phyloP scores from a whole-genome alignment of 2,797 vertebrate species.

The Menidia menidia region DNA sequence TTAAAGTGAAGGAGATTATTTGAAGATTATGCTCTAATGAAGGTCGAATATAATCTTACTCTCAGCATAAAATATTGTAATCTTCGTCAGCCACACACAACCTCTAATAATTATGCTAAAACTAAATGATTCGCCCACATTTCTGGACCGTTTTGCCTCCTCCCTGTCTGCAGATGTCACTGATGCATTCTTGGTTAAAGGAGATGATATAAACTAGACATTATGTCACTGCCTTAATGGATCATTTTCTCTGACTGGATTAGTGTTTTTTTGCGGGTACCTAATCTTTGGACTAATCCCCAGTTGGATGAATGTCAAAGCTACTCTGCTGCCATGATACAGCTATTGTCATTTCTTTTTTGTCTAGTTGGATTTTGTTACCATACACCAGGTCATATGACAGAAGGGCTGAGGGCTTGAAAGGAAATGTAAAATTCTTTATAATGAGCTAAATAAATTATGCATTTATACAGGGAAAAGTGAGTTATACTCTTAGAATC shows the following conservation, averaged over 20 bases:
- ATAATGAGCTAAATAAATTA: not conserved
- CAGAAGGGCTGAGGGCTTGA: not conserved
- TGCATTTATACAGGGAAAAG: not conserved
- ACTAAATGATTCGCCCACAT: no score
- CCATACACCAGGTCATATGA: not conserved
- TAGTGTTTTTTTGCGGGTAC: slow-evolving; percentile 30
- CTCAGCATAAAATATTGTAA: not conserved
- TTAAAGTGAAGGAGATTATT: not conserved
- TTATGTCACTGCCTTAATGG: slow-evolving; percentile 81
- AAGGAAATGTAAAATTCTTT: not conserved
- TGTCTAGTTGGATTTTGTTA: not conserved
- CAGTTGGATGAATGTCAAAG: slow-evolving; percentile 11
- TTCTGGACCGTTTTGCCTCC: not conserved
- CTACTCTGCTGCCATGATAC: slow-evolving; percentile 6
- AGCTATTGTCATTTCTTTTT: not conserved
- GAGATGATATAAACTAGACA: slow-evolving; percentile 76
- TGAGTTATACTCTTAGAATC: no score
- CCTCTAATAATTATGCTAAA: not conserved
- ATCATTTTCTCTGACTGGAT: slow-evolving; percentile 85
- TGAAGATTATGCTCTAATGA: not conserved
- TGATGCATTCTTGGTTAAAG: slow-evolving; percentile 81
- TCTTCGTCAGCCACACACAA: not conserved
- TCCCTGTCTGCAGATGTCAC: slow-evolving; percentile 80
- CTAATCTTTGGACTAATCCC: slow-evolving; percentile 23
- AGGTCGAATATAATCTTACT: not conserved